Conservation (phyloP, 2,888 invertebrate species). For the Leuctra nigra region DNA sequence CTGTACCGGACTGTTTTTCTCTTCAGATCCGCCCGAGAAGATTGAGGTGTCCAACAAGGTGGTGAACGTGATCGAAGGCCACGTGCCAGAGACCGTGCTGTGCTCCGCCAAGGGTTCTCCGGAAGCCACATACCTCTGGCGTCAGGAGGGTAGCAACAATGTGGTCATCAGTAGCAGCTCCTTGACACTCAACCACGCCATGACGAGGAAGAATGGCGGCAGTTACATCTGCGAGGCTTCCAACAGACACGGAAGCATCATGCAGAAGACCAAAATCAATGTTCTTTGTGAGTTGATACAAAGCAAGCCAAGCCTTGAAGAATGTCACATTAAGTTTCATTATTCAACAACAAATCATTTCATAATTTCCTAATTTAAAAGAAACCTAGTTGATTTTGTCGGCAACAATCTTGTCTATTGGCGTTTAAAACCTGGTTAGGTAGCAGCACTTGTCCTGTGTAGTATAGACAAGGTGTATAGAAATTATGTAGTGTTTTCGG, state of each 20-base stretch:
- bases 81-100: slow-evolving; percentile 49
- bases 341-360: too few relatives aligned
- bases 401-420: too few relatives aligned
- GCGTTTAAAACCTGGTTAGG: too few relatives aligned
- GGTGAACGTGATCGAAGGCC: slow-evolving; percentile 49
- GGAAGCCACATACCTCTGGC: slow-evolving; percentile 66
- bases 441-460: too few relatives aligned
- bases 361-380: too few relatives aligned
- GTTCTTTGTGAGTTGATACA: slow-evolving; percentile 87
- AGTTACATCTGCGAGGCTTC: slow-evolving; percentile 60
- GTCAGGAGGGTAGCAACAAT: slow-evolving; percentile 49
- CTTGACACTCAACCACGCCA: slow-evolving; percentile 57
- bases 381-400: too few relatives aligned
- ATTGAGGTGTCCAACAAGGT: slow-evolving; percentile 58
- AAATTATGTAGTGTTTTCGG: too few relatives aligned
- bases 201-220: slow-evolving; percentile 65
- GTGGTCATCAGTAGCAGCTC: slow-evolving; percentile 42
- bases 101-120: slow-evolving; percentile 61
- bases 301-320: too few relatives aligned
- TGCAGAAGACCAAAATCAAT: slow-evolving; percentile 62
- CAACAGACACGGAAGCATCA: slow-evolving; percentile 69
- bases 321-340: too few relatives aligned
- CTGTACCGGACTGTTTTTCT: too few relatives aligned
- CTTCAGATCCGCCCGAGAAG: slow-evolving; percentile 75
- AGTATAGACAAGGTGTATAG: too few relatives aligned